Evolutionary conservation across 2,888 invertebrate genomes (phyloP), one percentile per base, ranked within the genome.

Genomic region (Drosophila diplacantha): DNA sequence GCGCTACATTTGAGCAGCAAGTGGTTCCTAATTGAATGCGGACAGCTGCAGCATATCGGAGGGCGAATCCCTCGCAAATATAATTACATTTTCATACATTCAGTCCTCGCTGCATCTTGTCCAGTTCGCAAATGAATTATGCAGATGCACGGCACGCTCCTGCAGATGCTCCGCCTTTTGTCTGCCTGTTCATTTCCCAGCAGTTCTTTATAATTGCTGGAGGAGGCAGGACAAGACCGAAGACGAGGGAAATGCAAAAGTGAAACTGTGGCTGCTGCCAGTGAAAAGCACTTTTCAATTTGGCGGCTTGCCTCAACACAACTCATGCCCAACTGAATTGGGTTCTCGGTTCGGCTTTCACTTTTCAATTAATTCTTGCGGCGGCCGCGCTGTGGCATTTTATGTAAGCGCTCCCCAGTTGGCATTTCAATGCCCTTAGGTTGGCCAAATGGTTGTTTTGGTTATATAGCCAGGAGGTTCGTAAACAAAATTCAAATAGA

Each of bases 301-400:
- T 74, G 62, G 68, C 38, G 69, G 69, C 69, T 71, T 71, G 50
- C 61, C 61, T 41, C 60, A 50, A 43, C 62, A 58, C 34, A 43
- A 62, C 62, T 39, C 60, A 34, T 47, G 34, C 47, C 52, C 60
- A 43, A 31, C 50, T 50, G 31, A 61, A 50, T 56, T 53, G 72
- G 50, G 39, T 58, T 44, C 50, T 51, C 38, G 50, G 56, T 39
- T 59, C 62, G 55, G 74, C 69, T 78, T 77, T 78, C 81, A 71
- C 83, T 78, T 81, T 78, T 77, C 81, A 77, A 78, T 82, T 78
- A 82, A 80, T 80, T 63, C 49, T 60, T 58, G 67, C 57, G 79
- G 76, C 47, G 11, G 58, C 61, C 60, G 37, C 50, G 35, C 16
- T 69, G 69, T 35, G 49, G 50, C 35, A 54, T 69, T 57, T 78